Conservation (phyloP, 2,113 vertebrate genomes). For the Ahaetulla prasina region DNA sequence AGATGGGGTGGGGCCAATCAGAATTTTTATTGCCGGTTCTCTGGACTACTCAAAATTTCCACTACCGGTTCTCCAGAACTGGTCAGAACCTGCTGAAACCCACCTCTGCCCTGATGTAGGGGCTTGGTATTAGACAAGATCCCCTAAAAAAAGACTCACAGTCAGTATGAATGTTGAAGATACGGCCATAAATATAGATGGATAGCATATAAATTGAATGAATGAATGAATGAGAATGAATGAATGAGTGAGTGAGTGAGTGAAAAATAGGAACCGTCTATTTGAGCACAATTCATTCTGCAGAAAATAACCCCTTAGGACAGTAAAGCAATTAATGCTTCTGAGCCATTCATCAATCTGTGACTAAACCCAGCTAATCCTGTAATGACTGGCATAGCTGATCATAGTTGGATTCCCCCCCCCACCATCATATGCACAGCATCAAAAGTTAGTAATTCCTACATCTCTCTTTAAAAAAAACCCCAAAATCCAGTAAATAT, state of each 20-base stretch:
- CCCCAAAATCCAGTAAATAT: not conserved
- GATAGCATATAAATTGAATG: not conserved
- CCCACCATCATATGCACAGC: not conserved
- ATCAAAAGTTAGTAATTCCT: not conserved
- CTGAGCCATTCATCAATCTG: not conserved
- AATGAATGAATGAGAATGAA: no score
- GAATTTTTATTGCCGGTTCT: no score
- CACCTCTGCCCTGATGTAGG: not conserved
- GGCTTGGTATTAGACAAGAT: not conserved
- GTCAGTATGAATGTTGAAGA: not conserved
- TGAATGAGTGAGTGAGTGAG: not conserved
- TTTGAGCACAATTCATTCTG: not conserved
- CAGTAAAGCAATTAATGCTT: not conserved
- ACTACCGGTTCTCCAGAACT: no score
- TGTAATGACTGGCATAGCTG: not conserved
- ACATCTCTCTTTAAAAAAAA: not conserved
- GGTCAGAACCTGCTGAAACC: no score
- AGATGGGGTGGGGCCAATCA: no score
- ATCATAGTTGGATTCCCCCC: not conserved
- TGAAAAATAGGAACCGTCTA: not conserved
- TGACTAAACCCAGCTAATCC: not conserved
- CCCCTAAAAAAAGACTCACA: not conserved
- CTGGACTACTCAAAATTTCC: no score
- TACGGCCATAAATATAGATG: not conserved
- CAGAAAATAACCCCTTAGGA: not conserved